A percentile compares a stretch with the other conserved stretches of the same genome.
Conservation (phyloP, 2,888 invertebrate species). For the Idaea aversata region DNA sequence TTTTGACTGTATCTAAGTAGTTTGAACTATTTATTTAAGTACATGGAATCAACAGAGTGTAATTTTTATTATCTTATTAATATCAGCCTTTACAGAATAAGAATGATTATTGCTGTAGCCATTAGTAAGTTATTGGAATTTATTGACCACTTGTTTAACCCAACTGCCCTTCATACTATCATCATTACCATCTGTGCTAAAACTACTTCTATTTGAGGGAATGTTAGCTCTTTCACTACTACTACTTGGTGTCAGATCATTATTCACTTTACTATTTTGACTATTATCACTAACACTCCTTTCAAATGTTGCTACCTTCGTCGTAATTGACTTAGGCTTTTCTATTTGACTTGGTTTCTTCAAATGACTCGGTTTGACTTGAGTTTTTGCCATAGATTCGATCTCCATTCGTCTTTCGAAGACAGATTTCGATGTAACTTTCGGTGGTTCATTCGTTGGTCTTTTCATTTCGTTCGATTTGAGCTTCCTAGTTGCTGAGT, state of each 20-base stretch:
- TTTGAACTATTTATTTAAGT: neutral
- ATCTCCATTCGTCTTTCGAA: slow-evolving; percentile 72
- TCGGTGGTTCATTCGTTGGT: slow-evolving; percentile 52
- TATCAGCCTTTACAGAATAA: slow-evolving; percentile 5
- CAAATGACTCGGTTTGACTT: slow-evolving; percentile 43
- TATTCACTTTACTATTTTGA: slow-evolving; percentile 23
- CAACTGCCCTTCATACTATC: slow-evolving; percentile 80
- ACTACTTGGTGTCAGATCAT: slow-evolving; percentile 35
- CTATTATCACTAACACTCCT: slow-evolving; percentile 49
- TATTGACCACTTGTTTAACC: slow-evolving; percentile 87
- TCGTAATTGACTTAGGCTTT: slow-evolving; percentile 63
- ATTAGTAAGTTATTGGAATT: slow-evolving; percentile 81
- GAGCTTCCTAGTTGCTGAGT: slow-evolving; percentile 66
- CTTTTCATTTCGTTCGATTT: slow-evolving; percentile 51
- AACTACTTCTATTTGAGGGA: slow-evolving; percentile 43
- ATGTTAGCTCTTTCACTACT: slow-evolving; percentile 41
- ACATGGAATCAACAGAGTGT: neutral
- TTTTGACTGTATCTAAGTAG: neutral
- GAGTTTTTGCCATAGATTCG: slow-evolving; percentile 61
- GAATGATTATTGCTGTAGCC: slow-evolving; percentile 10
- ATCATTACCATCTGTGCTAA: slow-evolving; percentile 40
- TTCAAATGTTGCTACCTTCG: slow-evolving; percentile 66
- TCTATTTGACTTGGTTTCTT: slow-evolving; percentile 54
- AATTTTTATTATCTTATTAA: slow-evolving; percentile 16
- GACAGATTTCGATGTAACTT: slow-evolving; percentile 66